phyloP scores from a whole-genome alignment of 2,797 vertebrate genomes.

The Pygocentrus nattereri region DNA sequence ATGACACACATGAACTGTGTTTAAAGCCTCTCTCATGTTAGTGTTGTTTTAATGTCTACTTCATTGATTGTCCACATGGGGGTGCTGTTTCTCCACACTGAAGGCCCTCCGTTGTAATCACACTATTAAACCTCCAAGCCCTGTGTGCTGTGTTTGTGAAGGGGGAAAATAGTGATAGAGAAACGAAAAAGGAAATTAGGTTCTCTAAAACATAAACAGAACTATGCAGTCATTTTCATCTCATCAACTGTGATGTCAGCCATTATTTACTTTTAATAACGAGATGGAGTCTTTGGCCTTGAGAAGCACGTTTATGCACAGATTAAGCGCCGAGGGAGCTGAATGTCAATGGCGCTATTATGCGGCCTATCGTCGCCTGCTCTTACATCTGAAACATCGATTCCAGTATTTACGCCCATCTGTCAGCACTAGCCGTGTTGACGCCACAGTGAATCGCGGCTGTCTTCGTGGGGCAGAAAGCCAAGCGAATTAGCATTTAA shows the following conservation, averaged over 20 bases:
- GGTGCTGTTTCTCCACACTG: slow-evolving; percentile 73
- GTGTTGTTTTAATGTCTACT: not conserved
- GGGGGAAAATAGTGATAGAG: not conserved
- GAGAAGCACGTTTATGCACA: not conserved
- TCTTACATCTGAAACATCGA: not conserved
- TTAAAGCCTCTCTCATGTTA: not conserved
- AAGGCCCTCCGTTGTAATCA: not conserved
- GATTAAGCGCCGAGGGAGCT: not conserved
- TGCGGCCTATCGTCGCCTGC: not conserved
- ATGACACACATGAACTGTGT: not conserved
- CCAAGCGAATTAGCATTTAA: slow-evolving; percentile 51
- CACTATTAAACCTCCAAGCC: not conserved
- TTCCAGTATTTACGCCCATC: slow-evolving; percentile 26
- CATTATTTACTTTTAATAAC: slow-evolving; percentile 31
- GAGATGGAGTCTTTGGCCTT: not conserved
- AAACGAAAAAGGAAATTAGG: slow-evolving; percentile 29
- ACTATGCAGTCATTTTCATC: slow-evolving; percentile 11
- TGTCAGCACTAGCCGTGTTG: not conserved
- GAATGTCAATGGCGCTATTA: not conserved
- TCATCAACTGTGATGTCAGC: slow-evolving; percentile 1
- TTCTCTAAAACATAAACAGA: slow-evolving; percentile 30
- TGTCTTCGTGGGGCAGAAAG: slow-evolving; percentile 11
- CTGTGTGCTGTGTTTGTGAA: not conserved
- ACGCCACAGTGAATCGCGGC: not conserved
- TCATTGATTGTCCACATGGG: slow-evolving; percentile 71